These are phyloP conservation scores for Sebastes diaconus DNA, from an alignment of 2,797 vertebrate genomes.

Conservation along the genomic window DNA sequence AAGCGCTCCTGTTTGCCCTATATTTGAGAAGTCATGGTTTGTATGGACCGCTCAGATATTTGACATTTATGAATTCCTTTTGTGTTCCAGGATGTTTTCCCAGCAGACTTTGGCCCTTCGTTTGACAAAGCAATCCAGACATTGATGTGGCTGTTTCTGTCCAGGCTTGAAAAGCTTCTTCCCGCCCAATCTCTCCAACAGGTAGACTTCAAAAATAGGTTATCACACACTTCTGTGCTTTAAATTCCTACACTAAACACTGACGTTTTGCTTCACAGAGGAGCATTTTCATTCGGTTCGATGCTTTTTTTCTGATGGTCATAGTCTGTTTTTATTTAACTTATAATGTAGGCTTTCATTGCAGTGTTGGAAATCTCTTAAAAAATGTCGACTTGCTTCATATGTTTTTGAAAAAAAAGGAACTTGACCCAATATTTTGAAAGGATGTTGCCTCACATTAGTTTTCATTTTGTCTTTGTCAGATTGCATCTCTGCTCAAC, in stretches of 20 bases:
- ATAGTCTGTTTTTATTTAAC: background rate
- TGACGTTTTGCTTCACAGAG: background rate
- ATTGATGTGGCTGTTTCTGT: constrained; percentile 84
- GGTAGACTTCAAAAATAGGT: constrained; percentile 37
- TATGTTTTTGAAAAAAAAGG: background rate
- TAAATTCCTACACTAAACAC: background rate
- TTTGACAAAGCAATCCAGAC: constrained; percentile 84
- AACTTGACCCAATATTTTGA: background rate
- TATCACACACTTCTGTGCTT: background rate
- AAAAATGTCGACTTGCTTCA: background rate
- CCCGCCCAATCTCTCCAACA: constrained; percentile 73
- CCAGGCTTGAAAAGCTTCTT: constrained; percentile 83
- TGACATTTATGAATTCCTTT: background rate
- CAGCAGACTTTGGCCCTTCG: constrained; percentile 83
- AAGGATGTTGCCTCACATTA: background rate
- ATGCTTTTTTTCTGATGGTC: background rate
- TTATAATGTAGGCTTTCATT: background rate
- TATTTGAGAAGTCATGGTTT: background rate
- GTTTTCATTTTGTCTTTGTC: constrained; percentile 5
- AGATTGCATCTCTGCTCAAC: constrained; percentile 73
- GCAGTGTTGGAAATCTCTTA: background rate
- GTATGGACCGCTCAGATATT: background rate
- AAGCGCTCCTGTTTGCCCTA: accelerated
- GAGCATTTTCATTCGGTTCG: background rate
- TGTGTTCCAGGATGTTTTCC: constrained; percentile 79